phyloP scores from a whole-genome alignment of 1,140 invertebrate species.

The Psix sp. region DNA sequence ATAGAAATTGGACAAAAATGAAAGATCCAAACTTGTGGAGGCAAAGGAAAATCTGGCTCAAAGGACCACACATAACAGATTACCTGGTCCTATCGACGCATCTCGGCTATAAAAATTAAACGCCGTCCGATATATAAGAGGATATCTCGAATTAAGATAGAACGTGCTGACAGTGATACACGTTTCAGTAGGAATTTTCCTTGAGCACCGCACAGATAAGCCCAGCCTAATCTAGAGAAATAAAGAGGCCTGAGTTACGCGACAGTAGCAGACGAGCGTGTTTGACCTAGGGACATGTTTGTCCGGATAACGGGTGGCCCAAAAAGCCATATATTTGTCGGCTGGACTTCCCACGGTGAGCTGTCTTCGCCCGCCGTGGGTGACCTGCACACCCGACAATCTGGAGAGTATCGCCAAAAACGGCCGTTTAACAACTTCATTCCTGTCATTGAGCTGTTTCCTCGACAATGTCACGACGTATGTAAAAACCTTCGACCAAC shows the following conservation, averaged over 20 bases:
- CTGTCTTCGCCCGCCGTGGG: slow-evolving; percentile 59
- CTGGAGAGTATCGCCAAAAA: slow-evolving; percentile 46
- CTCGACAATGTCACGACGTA: slow-evolving; percentile 24
- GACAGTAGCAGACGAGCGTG: slow-evolving; percentile 50
- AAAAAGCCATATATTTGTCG: slow-evolving; percentile 59
- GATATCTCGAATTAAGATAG: slow-evolving; percentile 76
- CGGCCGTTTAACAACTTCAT: slow-evolving; percentile 56
- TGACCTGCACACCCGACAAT: slow-evolving; percentile 39
- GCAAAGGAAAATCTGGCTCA: slow-evolving; percentile 1
- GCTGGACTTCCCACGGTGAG: slow-evolving; percentile 60
- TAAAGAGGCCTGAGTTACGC: slow-evolving; percentile 10
- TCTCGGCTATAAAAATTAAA: slow-evolving; percentile 76
- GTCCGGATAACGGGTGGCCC: slow-evolving; percentile 60
- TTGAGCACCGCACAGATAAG: slow-evolving; percentile 43
- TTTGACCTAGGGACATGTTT: slow-evolving; percentile 54
- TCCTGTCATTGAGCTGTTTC: slow-evolving; percentile 47
- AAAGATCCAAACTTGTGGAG: no score
- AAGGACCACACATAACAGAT: slow-evolving; percentile 66
- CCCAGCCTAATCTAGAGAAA: slow-evolving; percentile 14
- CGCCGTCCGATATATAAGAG: slow-evolving; percentile 76
- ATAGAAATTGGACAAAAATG: no score
- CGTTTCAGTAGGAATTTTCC: slow-evolving; percentile 56
- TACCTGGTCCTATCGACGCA: slow-evolving; percentile 67
- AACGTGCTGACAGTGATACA: slow-evolving; percentile 65
- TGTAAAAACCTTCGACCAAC: background rate